Evolutionary conservation across 2,888 invertebrate genomes (phyloP).

Genomic region (Thera obeliscata): DNA sequence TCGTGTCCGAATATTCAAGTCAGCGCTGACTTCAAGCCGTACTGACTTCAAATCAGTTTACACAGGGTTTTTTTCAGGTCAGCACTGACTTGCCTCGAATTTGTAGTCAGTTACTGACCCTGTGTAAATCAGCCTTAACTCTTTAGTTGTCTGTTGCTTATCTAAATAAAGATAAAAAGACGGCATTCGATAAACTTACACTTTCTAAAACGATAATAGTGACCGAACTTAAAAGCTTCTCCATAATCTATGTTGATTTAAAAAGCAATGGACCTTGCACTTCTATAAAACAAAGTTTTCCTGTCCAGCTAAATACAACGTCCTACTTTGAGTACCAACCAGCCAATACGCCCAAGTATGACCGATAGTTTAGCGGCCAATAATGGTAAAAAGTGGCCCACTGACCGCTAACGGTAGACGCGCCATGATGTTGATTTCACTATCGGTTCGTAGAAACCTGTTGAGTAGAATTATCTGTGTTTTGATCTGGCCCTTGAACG

Average conservation of each 20-base stretch:
- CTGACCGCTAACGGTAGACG: conserved; percentile 75
- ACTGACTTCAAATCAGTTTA: too few species aligned
- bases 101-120: too few species aligned
- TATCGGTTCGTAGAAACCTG: conserved; percentile 47
- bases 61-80: too few species aligned
- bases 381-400: conserved; percentile 78
- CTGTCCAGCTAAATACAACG: conserved; percentile 12
- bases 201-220: background rate
- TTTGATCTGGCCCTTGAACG: conserved; percentile 28
- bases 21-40: too few species aligned
- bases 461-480: conserved; percentile 18
- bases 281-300: background rate
- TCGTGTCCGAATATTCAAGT: too few species aligned
- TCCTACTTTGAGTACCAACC: conserved; percentile 39
- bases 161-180: too few species aligned
- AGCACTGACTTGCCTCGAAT: too few species aligned
- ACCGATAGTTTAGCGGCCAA: conserved; percentile 64
- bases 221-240: background rate
- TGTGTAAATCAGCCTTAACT: too few species aligned
- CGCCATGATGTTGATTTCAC: conserved; percentile 59
- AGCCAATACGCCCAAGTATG: conserved; percentile 51
- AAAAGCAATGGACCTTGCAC: background rate
- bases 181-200: background rate
- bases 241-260: background rate
- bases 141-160: too few species aligned